These are phyloP conservation scores for Dryococelus australis DNA, from an alignment of 2,888 invertebrate genomes.

Conservation along the genomic window DNA sequence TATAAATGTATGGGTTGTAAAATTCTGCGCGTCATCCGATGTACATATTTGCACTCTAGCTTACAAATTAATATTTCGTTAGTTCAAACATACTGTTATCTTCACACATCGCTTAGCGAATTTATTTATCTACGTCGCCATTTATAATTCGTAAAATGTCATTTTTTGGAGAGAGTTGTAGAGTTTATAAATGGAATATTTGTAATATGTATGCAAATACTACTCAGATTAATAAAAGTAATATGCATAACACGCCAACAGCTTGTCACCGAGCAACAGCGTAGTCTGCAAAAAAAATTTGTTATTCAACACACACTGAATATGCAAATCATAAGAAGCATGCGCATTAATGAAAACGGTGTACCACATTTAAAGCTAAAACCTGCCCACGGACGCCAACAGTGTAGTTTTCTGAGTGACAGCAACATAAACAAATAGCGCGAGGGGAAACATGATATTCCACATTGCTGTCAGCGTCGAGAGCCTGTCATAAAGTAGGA, in stretches of 20 bases:
- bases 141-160: too few species aligned
- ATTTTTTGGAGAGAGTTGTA: not conserved
- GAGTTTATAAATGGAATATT: not conserved
- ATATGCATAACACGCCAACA: not conserved
- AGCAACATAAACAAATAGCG: not conserved
- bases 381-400: not conserved
- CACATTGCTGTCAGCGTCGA: not conserved
- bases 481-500: not conserved
- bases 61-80: too few species aligned
- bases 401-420: not conserved
- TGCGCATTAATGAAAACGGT: not conserved
- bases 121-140: too few species aligned
- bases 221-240: not conserved
- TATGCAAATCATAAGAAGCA: conserved; percentile 5
- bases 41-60: too few species aligned
- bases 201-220: not conserved
- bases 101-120: too few species aligned
- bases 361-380: not conserved
- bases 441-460: not conserved
- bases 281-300: not conserved
- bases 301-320: not conserved
- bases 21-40: too few species aligned
- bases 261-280: not conserved
- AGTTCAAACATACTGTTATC: too few species aligned
- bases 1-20: too few species aligned